A percentile compares a stretch with the other conserved stretches of the same genome.
These are phyloP conservation scores for Chionodraco myersi DNA, from an alignment of 2,113 vertebrate species.

Conservation along the genomic window DNA sequence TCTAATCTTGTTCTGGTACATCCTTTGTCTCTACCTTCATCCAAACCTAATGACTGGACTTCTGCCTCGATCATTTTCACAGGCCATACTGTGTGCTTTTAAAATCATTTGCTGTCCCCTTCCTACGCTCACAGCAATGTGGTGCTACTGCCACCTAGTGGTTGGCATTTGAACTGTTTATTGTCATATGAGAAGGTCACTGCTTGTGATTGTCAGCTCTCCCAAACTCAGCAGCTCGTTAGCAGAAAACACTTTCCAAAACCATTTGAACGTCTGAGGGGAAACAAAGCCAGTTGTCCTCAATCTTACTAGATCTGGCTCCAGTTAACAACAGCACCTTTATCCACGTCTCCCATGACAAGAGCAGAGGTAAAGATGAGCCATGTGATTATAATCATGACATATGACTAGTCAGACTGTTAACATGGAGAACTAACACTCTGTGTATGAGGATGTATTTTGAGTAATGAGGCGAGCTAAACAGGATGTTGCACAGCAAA, in stretches of 20 bases:
- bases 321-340: slow-evolving; percentile 28
- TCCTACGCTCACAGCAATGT: slow-evolving; percentile 60
- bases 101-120: slow-evolving; percentile 12
- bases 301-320: not conserved
- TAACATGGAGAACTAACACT: slow-evolving; percentile 25
- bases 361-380: slow-evolving; percentile 27
- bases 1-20: slow-evolving; percentile 14
- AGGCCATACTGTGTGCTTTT: slow-evolving; percentile 33
- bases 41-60: slow-evolving; percentile 12
- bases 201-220: slow-evolving; percentile 54
- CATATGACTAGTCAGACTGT: slow-evolving; percentile 19
- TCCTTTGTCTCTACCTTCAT: not conserved
- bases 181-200: slow-evolving; percentile 64
- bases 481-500: slow-evolving; percentile 58
- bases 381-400: slow-evolving; percentile 44
- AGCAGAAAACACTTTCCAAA: slow-evolving; percentile 20
- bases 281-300: slow-evolving; percentile 35
- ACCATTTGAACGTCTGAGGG: slow-evolving; percentile 17
- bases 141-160: slow-evolving; percentile 83
- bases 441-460: slow-evolving; percentile 31
- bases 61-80: slow-evolving; percentile 47
- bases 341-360: slow-evolving; percentile 20
- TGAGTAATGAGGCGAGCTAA: slow-evolving; percentile 49
- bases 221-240: slow-evolving; percentile 42
- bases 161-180: slow-evolving; percentile 59